These are phyloP conservation scores for Lasioglossum marginatum DNA, from an alignment of 2,888 invertebrate species.

Conservation along the genomic window DNA sequence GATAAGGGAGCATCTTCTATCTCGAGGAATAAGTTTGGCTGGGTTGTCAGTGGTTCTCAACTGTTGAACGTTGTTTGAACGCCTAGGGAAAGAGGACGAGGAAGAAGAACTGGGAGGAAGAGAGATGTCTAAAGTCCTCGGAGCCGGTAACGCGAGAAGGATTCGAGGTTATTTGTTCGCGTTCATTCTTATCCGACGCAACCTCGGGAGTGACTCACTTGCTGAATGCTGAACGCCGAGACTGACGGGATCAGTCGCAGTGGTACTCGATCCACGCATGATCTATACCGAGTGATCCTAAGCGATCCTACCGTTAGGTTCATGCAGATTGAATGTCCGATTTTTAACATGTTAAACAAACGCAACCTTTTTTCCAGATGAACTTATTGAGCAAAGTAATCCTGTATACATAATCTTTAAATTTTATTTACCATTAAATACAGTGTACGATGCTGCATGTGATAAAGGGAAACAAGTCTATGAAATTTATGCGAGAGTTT, in stretches of 20 bases:
- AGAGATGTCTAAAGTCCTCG: slow-evolving; percentile 17
- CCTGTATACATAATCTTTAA: too few species aligned
- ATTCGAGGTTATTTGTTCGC: slow-evolving; percentile 71
- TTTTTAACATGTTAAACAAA: too few species aligned
- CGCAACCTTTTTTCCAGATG: too few species aligned
- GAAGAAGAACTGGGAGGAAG: not conserved
- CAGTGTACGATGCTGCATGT: too few species aligned
- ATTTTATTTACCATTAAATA: too few species aligned
- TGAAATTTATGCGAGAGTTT: too few species aligned
- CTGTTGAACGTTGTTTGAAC: not conserved
- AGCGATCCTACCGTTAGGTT: not conserved
- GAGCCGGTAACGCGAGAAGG: slow-evolving; percentile 50
- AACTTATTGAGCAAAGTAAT: too few species aligned
- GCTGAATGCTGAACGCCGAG: slow-evolving; percentile 64
- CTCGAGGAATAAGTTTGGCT: slow-evolving; percentile 47
- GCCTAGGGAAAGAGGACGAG: not conserved
- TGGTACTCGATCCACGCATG: slow-evolving; percentile 60
- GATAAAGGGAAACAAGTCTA: too few species aligned
- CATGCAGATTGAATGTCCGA: too few species aligned
- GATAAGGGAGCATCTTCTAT: slow-evolving; percentile 42
- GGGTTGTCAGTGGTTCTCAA: slow-evolving; percentile 64
- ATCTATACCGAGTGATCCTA: not conserved
- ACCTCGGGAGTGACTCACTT: slow-evolving; percentile 70
- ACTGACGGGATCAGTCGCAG: slow-evolving; percentile 63
- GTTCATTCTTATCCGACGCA: slow-evolving; percentile 69